Percentiles rank a stretch among this genome's conserved stretches.
Conservation (phyloP, 2,888 invertebrate species). For the Camponotus fellah region DNA sequence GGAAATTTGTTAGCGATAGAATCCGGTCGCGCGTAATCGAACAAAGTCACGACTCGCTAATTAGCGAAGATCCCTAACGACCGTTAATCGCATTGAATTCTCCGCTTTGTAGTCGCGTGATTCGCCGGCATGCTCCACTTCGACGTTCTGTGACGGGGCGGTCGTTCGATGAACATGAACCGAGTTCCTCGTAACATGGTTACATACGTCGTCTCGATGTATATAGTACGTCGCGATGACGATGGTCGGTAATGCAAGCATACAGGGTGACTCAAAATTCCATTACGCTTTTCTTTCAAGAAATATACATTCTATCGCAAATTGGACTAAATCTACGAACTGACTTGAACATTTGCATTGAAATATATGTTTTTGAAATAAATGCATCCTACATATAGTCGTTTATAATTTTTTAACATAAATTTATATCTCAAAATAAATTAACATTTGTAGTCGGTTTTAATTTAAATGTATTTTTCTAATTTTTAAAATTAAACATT, state of each 20-base stretch:
- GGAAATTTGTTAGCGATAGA: slow-evolving; percentile 11
- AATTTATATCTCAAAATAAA: neutral
- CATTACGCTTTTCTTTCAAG: neutral
- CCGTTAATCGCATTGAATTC: slow-evolving; percentile 69
- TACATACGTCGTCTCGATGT: slow-evolving; percentile 25
- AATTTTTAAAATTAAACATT: neutral
- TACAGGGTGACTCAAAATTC: slow-evolving; percentile 31
- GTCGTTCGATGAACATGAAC: slow-evolving; percentile 9
- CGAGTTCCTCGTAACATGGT: slow-evolving; percentile 47
- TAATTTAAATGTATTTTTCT: neutral
- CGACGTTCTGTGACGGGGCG: slow-evolving; percentile 56
- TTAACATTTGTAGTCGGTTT: neutral
- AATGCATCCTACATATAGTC: neutral
- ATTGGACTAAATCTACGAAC: neutral
- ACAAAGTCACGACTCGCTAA: slow-evolving; percentile 58
- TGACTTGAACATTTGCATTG: neutral
- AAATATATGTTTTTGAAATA: neutral
- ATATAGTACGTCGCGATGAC: slow-evolving; percentile 24
- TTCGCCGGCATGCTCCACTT: slow-evolving; percentile 65
- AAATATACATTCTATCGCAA: neutral
- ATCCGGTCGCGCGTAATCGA: slow-evolving; percentile 22
- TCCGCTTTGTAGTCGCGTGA: slow-evolving; percentile 52
- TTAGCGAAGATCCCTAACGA: slow-evolving; percentile 65
- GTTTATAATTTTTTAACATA: neutral
- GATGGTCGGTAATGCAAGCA: neutral